Base-by-base conservation (phyloP, 2,888 invertebrate species). In the Scaptomyza tumidula region DNA sequence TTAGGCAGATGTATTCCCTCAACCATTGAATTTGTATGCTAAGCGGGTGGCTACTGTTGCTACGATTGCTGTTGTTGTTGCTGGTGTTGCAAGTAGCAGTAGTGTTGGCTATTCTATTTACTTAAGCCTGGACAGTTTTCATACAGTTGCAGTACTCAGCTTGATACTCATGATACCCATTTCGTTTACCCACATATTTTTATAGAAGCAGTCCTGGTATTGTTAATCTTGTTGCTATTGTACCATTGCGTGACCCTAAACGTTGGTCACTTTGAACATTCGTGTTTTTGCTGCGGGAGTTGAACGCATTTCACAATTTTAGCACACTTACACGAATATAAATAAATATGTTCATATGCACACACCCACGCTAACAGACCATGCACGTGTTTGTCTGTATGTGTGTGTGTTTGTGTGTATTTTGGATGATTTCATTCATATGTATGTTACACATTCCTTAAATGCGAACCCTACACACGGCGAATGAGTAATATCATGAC, bases 221-320 rank as follows among this genome's bases (percentile, higher is more conserved):
- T 53, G 49, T 65, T 62, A 48, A 65, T 62, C 35, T 49, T 65
- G 46, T n/a, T 16, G 6, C 13, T 24, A 56, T 77, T 81, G 76
- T 78, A 68, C 66, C 74, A 85, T 89, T 72, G 90, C 89, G 89
- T 89, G 89, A 90, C 89, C 80, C 78, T 60, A 68, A 72, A 74
- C 83, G 77, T 73, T 90, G 89, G 90, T 86, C 89, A 90, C 71
- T 78, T 75, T 57, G 66, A 73, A 63, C 75, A 86, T 86, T 86
- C 75, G 75, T 78, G 76, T 60, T 33, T 58, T 68, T 66, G 53
- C 59, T 65, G 56, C 62, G 71, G 66, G 66, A 68, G 71, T 75
- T 71, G 86, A 86, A 86, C 78, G 71, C 84, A 76, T 73, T 86
- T 75, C 72, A 81, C 72, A 88, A 74, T 84, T 77, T 80, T 62